Base-by-base conservation (phyloP, 23 tunicate genomes). In the Trididemnum nubilum region DNA sequence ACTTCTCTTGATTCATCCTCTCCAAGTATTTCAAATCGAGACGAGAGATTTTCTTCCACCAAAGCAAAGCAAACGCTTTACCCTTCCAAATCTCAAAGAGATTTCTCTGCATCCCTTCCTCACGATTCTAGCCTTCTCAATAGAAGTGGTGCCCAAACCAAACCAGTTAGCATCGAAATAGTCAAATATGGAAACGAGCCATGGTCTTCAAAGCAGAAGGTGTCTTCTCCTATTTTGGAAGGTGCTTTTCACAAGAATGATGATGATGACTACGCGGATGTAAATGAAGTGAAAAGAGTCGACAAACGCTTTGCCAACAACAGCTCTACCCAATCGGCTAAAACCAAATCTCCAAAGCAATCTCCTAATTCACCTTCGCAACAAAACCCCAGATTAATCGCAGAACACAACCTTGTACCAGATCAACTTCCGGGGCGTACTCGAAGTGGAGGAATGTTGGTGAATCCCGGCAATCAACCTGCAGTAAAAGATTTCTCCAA, bases 401-500 rank as follows among this genome's bases (percentile, higher is more conserved):
- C n/a, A n/a, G n/a, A n/a, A n/a, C n/a, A n/a, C n/a, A n/a, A n/a
- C n/a, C n/a, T n/a, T n/a, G n/a, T n/a, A n/a, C n/a, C n/a, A n/a
- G n/a, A n/a, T n/a, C n/a, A n/a, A n/a, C n/a, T n/a, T n/a, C n/a
- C n/a, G n/a, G n/a, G n/a, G n/a, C 79, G 59, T 49, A 4, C 29
- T 36, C 37, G 79, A 73, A 73, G 79, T 5, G 79, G 59, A n/a
- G 79, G 79, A 36, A 73, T 39, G 79, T 15, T 44, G 9, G 9
- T 44, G 54, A 44, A 44, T 7, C 9, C 9, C 12, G 15, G 15
- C 15, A 44, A 44, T 15, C 12, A 44, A 9, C 26, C 33, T 31
- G 38, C 37, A 33, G 33, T 2, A 7, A n/a, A n/a, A n/a, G n/a
- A n/a, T n/a, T n/a, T n/a, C n/a, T n/a, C n/a, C n/a, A n/a, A n/a